Evolutionary conservation across 23 tunicate genomes (phyloP).

Genomic region (Ciona savignyi): DNA sequence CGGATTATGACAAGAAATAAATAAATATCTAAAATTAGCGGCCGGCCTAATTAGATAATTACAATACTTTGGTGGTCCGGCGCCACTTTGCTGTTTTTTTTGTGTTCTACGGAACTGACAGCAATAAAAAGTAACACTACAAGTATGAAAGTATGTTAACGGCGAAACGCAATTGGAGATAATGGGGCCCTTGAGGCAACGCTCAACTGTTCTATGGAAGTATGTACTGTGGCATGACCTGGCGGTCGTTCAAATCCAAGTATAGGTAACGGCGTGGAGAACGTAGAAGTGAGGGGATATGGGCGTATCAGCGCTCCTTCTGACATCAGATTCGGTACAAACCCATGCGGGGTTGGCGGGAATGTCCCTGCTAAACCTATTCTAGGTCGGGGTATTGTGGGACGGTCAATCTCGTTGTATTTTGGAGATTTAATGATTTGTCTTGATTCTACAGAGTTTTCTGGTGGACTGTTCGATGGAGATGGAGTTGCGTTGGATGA

Average conservation of each 20-base stretch:
- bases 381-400: not conserved
- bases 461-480: conserved; percentile 13
- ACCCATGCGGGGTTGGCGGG: conserved; percentile 12
- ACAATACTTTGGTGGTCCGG: not conserved
- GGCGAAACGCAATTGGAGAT: conserved; percentile 32
- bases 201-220: conserved; percentile 16
- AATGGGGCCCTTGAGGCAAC: conserved; percentile 23
- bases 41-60: not conserved
- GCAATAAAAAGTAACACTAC: not conserved
- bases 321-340: conserved; percentile 43
- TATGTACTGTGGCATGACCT: conserved; percentile 7
- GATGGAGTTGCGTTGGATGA: conserved; percentile 10
- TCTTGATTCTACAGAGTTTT: not conserved
- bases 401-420: not conserved
- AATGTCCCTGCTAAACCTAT: not conserved
- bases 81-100: too few relatives aligned
- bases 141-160: not conserved
- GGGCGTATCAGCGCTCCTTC: conserved; percentile 45
- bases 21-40: not conserved
- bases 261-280: not conserved
- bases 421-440: not conserved
- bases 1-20: not conserved
- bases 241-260: conserved; percentile 3
- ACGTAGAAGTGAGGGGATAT: conserved; percentile 1
- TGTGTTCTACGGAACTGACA: too few relatives aligned